Conservation (phyloP, 2,113 vertebrate genomes). For the Chaetodon trifascialis region DNA sequence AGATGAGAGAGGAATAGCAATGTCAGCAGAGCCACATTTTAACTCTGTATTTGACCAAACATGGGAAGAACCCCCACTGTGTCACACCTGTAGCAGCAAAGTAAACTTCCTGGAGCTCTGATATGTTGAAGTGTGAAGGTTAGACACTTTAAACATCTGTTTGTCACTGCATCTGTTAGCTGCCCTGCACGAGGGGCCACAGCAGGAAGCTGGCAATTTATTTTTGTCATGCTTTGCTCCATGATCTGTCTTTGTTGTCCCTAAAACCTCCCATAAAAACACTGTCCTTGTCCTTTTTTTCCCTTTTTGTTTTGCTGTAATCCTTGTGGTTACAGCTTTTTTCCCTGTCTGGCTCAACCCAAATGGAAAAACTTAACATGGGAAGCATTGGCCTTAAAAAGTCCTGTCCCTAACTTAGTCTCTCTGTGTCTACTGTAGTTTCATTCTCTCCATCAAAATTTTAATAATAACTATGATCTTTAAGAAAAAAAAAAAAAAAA, state of each 20-base stretch:
- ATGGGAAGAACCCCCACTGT: background rate
- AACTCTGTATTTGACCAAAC: constrained; percentile 42
- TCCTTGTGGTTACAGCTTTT: background rate
- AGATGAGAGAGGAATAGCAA: constrained; percentile 75
- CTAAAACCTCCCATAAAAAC: background rate
- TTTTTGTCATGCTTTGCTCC: background rate
- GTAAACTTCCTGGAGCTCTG: background rate
- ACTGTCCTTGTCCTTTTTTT: background rate
- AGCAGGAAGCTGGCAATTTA: constrained; percentile 13
- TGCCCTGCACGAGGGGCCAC: background rate
- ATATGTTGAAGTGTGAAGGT: background rate
- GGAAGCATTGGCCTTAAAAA: no score
- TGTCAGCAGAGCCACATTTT: constrained; percentile 51
- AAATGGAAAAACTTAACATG: no score
- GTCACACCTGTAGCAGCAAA: constrained; percentile 59
- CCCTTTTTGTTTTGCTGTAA: background rate
- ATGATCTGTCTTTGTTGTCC: background rate
- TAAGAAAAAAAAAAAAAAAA: background rate
- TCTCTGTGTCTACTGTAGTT: background rate
- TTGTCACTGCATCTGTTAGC: background rate
- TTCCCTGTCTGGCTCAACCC: no score
- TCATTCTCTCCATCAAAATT: background rate
- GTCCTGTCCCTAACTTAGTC: background rate
- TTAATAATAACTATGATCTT: background rate
- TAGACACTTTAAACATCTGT: background rate